A percentile compares a stretch with the other conserved stretches of the same genome.
Conservation (phyloP, 1,140 invertebrate genomes). For the Mesaphorura yosii region DNA sequence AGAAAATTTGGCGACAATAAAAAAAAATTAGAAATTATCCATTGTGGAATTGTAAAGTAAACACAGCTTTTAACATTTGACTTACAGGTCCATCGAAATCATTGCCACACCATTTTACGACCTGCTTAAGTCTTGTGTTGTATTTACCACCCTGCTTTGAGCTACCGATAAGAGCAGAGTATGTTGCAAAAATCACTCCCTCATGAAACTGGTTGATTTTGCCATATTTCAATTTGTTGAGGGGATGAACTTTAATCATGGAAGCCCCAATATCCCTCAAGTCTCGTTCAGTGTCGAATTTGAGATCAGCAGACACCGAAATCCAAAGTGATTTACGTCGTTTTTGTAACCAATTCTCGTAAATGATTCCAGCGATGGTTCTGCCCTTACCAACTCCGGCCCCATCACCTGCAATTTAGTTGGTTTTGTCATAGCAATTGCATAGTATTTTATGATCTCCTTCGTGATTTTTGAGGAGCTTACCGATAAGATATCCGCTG, state of each 20-base stretch:
- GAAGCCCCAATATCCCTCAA: slow-evolving; percentile 83
- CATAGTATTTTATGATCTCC: too few relatives aligned
- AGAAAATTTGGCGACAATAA: background rate
- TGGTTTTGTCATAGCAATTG: too few relatives aligned
- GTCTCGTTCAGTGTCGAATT: slow-evolving; percentile 95
- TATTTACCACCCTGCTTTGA: slow-evolving; percentile 84
- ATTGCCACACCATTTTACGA: slow-evolving; percentile 93
- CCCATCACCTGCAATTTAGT: slow-evolving; percentile 67
- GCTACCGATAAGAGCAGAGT: slow-evolving; percentile 95
- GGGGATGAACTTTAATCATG: slow-evolving; percentile 74
- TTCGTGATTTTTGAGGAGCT: too few relatives aligned
- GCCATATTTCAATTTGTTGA: slow-evolving; percentile 93
- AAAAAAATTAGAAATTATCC: too few relatives aligned
- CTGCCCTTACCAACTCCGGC: slow-evolving; percentile 98
- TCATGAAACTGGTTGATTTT: slow-evolving; percentile 72
- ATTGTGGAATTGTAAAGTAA: too few relatives aligned
- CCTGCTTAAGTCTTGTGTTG: slow-evolving; percentile 83
- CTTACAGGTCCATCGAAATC: slow-evolving; percentile 81
- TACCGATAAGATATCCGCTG: slow-evolving; percentile 89
- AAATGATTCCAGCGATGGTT: slow-evolving; percentile 96
- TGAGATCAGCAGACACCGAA: slow-evolving; percentile 95
- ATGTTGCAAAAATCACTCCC: slow-evolving; percentile 95
- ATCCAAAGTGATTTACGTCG: slow-evolving; percentile 93
- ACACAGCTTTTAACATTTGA: background rate
- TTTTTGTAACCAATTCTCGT: slow-evolving; percentile 90